Percentiles rank a stretch among this genome's conserved stretches.
Conservation (phyloP, 2,888 invertebrate genomes). For the Mesochorus sp. region DNA sequence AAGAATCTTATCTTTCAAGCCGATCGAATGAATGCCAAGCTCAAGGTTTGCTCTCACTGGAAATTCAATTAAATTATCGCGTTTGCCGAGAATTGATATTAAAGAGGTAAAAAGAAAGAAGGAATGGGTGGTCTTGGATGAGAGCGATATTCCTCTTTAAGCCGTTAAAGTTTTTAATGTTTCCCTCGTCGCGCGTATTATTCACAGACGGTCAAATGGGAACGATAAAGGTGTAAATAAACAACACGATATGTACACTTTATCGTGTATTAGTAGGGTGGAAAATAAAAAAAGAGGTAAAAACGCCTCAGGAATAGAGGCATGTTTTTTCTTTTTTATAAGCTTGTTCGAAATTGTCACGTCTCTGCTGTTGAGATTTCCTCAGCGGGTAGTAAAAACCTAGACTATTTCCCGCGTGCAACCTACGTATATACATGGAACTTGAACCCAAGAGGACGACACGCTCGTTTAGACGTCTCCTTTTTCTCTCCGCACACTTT, state of each 20-base stretch:
- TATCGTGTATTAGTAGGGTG: conserved; percentile 62
- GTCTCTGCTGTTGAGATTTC: conserved; percentile 66
- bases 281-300: conserved; percentile 40
- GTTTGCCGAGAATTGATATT: conserved; percentile 25
- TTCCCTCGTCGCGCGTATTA: background rate
- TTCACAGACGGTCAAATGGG: background rate
- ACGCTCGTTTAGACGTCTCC: conserved; percentile 34
- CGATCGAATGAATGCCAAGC: conserved; percentile 46
- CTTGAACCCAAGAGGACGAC: background rate
- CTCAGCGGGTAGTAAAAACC: conserved; percentile 69
- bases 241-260: conserved; percentile 52
- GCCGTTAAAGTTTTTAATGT: conserved; percentile 10
- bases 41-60: conserved; percentile 31
- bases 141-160: background rate
- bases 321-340: conserved; percentile 62
- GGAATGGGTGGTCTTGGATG: background rate
- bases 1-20: conserved; percentile 62
- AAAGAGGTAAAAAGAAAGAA: conserved; percentile 26
- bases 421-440: background rate
- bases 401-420: conserved; percentile 22
- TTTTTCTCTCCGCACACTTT: background rate
- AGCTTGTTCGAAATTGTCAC: conserved; percentile 55
- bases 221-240: conserved; percentile 4
- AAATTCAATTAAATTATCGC: conserved; percentile 46
- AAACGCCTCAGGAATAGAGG: conserved; percentile 35